Evolutionary conservation across 2,888 invertebrate species (phyloP), one percentile per base, ranked within the genome.

Genomic region (Halictus quadricinctus): DNA sequence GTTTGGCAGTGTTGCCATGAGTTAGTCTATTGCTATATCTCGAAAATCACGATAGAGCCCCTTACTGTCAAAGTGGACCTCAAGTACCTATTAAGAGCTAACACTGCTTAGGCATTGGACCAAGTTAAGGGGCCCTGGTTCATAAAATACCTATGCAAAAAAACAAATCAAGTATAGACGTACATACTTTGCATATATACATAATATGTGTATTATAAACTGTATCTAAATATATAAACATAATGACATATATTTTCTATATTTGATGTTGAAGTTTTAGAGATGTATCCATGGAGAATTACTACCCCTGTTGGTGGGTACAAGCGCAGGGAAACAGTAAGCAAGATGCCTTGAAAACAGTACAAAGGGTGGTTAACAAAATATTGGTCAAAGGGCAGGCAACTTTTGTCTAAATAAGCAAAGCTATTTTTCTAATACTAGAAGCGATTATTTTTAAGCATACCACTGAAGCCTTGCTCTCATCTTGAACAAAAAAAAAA

Each of bases 271-370:
- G 91, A 94, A 94, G 93, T 94, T 94, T 94, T 94, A 94, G 92
- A 94, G 92, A 93, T 93, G 94, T 94, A 94, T 94, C 94, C 90
- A 81, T 85, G 88, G 76, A 87, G 84, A 90, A 90, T 87, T 81
- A 88, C 80, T 88, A 87, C 89, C 88, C 89, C 83, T 85, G 85
- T 89, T 89, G 84, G 86, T 86, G 91, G 89, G 89, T 88, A 89
- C 83, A 91, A 91, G 92, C 92, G 94, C 94, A 94, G 93, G 94
- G 94, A 93, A 93, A 93, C 90, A 94, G 93, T 93, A 94, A 94
- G 94, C 94, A 93, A 94, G 94, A 95, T 95, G 95, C 95, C 95
- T 95, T 95, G 95, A 94, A 94, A 94, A 95, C 94, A 95, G 95
- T 95, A 95, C 95, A 95, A 95, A 94, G 93, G 93, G 92, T 93